Evolutionary conservation across 2,888 invertebrate genomes (phyloP), one percentile per base, ranked within the genome.

Genomic region (Oscheius sp.): DNA sequence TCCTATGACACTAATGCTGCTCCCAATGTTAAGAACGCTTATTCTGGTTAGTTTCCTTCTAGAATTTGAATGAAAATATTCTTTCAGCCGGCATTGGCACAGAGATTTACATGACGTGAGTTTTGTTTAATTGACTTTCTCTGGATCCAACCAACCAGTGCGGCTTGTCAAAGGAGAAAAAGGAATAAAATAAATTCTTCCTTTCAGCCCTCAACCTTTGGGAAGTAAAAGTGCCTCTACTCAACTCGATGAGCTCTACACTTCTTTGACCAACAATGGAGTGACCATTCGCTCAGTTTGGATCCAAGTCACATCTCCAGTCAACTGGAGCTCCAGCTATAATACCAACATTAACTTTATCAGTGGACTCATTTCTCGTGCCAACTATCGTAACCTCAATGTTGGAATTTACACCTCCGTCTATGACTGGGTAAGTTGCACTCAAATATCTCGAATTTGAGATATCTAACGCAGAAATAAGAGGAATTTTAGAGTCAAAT

Each of bases 291-390:
- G 79, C 37, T 55, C 74, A 23, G 45, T 79, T 29, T 81, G 81
- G 81, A 75, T 79, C 31, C 79, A 76, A 52, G 80, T 81, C 25
- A 79, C 81, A 6, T 73, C 75, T 17, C 81, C 81, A 37, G 71
- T 76, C 72, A 78, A 75, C 72, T 81, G 81, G 81, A 63, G 65
- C 52, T 46, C 39, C 48, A 71, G 53, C 42, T 42, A 65, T 4
- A 65, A 34, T 6, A 50, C 57, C 57, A 79, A 81, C 72, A 46
- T 71, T 57, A 75, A 75, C 65, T 78, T 79, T 69, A 76, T 80
- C 72, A 68, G 70, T 58, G 57, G 55, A 29, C 70, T 78, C 50
- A 65, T 75, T 37, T 64, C 65, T 31, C 61, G 71, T 57, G 80
- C 78, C 27, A 69, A 76, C 72, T 72, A 76, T 63, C 67, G 71